Percentiles rank a stretch among this genome's conserved stretches.
These are phyloP conservation scores for Drosophila anceps DNA, from an alignment of 2,888 invertebrate genomes.

Conservation along the genomic window DNA sequence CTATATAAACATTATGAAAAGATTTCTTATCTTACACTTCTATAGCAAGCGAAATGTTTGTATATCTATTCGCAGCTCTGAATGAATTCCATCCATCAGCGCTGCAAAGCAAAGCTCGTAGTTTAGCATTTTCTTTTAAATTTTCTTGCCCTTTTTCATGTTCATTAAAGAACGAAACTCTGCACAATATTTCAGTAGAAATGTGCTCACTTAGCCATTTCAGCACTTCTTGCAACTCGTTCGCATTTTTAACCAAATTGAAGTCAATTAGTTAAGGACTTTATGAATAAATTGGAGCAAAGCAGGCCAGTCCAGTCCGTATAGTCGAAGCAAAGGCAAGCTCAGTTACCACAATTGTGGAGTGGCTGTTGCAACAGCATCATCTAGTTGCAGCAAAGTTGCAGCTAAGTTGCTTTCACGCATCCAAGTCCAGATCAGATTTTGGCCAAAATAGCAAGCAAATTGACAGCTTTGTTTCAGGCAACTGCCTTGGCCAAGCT, in stretches of 20 bases:
- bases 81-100: background rate
- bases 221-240: background rate
- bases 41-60: too few relatives aligned
- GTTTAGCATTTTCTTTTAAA: background rate
- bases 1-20: too few relatives aligned
- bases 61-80: too few relatives aligned
- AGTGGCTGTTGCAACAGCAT: background rate
- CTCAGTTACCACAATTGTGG: constrained; percentile 22
- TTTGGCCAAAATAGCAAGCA: constrained; percentile 21
- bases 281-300: constrained; percentile 11
- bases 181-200: background rate
- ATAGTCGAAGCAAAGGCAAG: background rate
- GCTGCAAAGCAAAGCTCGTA: background rate
- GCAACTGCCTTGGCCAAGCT: constrained; percentile 14
- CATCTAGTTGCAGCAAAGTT: constrained; percentile 3
- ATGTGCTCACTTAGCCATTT: constrained; percentile 4
- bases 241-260: background rate
- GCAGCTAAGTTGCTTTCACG: constrained; percentile 6
- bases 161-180: background rate
- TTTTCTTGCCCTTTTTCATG: background rate
- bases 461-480: constrained; percentile 54
- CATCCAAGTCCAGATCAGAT: constrained; percentile 5
- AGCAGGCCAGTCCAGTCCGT: background rate
- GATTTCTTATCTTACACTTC: too few relatives aligned
- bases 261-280: constrained; percentile 5